Evolutionary conservation across 2,113 vertebrate genomes (phyloP).

Genomic region (Pomatorhinus ruficollis): DNA sequence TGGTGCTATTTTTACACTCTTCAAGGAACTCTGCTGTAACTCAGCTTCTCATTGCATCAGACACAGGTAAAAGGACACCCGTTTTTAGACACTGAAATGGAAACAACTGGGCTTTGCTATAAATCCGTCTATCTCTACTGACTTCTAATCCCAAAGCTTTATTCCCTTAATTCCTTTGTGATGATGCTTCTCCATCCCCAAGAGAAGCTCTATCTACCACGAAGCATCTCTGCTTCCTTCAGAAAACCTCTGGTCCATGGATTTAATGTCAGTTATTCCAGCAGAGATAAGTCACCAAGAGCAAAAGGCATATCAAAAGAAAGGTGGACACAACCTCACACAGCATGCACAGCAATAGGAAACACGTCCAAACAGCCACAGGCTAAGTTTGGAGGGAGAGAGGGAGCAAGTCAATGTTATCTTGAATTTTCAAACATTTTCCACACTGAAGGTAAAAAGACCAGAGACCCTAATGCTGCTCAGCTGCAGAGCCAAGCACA

Average conservation of each 20-base stretch:
- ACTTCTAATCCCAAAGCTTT: neutral
- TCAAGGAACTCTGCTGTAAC: neutral
- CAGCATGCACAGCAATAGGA: neutral
- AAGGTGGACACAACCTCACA: neutral
- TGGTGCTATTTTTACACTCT: neutral
- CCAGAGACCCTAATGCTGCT: neutral
- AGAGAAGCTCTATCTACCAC: neutral
- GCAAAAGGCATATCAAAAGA: neutral
- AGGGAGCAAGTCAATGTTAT: neutral
- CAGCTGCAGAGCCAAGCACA: neutral
- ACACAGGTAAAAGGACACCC: neutral
- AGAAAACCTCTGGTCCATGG: neutral
- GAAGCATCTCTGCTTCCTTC: neutral
- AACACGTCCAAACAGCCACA: neutral
- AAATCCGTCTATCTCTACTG: neutral
- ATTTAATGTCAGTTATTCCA: neutral
- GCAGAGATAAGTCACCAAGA: neutral
- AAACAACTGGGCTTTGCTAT: neutral
- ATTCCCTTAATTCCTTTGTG: neutral
- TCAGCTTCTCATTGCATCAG: constrained; percentile 7
- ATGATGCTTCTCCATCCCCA: fast-evolving
- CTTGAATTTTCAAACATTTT: neutral
- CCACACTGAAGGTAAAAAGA: neutral
- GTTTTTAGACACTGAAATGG: neutral
- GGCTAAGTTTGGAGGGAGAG: neutral